Percentiles rank a stretch among this genome's conserved stretches.
Conservation (phyloP, 2,797 vertebrate species). For the Astyanax mexicanus region DNA sequence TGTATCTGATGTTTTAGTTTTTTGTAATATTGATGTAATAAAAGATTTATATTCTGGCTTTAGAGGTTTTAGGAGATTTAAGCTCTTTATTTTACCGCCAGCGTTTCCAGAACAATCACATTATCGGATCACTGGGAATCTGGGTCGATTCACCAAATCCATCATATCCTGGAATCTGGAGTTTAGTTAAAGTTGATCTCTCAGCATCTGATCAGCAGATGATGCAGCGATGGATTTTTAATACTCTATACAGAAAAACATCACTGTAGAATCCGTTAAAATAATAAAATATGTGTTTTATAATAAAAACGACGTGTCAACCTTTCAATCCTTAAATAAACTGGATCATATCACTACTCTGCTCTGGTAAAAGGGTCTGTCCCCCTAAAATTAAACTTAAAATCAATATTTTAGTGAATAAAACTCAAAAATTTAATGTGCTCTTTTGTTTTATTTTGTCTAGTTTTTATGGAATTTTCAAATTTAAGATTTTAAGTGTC, state of each 20-base stretch:
- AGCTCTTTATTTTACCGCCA: constrained; percentile 55
- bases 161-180: constrained; percentile 52
- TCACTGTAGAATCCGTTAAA: not conserved
- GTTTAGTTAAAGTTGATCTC: constrained; percentile 62
- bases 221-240: constrained; percentile 49
- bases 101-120: constrained; percentile 62
- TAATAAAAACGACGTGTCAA: no score
- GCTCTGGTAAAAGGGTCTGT: constrained; percentile 53
- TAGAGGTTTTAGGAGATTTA: constrained; percentile 46
- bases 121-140: constrained; percentile 58
- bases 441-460: no score
- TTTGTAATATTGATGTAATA: constrained; percentile 22
- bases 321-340: constrained; percentile 45
- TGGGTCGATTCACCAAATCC: constrained; percentile 69
- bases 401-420: no score
- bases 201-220: constrained; percentile 58
- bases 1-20: not conserved
- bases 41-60: constrained; percentile 36
- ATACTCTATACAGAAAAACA: not conserved
- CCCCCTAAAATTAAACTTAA: no score
- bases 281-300: not conserved
- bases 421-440: no score
- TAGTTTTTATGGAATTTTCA: no score
- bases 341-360: constrained; percentile 45
- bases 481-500: no score